phyloP scores from a whole-genome alignment of 1,140 invertebrate species.

The Hyles euphorbiae region DNA sequence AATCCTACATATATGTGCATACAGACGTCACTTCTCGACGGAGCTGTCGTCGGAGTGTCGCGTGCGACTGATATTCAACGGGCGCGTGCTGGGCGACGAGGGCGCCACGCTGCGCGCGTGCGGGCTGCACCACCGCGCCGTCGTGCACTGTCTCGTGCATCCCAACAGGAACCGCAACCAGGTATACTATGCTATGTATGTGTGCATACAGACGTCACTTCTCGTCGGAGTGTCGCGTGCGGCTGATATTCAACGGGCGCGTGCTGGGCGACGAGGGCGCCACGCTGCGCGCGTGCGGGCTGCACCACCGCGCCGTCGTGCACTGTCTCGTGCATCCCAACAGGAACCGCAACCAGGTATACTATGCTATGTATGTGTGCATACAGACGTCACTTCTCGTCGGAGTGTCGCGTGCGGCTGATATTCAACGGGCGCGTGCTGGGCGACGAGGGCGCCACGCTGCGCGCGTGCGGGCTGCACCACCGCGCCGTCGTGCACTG shows the following conservation, averaged over 20 bases:
- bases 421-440: slow-evolving; percentile 93
- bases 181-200: slow-evolving; percentile 13
- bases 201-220: slow-evolving; percentile 85
- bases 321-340: slow-evolving; percentile 86
- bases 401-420: slow-evolving; percentile 86
- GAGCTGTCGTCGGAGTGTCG: slow-evolving; percentile 86
- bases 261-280: slow-evolving; percentile 85
- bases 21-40: slow-evolving; percentile 82
- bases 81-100: slow-evolving; percentile 87
- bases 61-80: slow-evolving; percentile 91
- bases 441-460: slow-evolving; percentile 83
- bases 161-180: slow-evolving; percentile 29
- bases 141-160: slow-evolving; percentile 91
- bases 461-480: slow-evolving; percentile 86
- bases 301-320: slow-evolving; percentile 91
- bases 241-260: slow-evolving; percentile 92
- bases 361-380: no score
- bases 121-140: slow-evolving; percentile 90
- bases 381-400: slow-evolving; percentile 83
- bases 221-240: slow-evolving; percentile 84
- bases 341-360: slow-evolving; percentile 22
- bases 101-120: slow-evolving; percentile 84
- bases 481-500: slow-evolving; percentile 94
- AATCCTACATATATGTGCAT: no score
- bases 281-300: slow-evolving; percentile 85